Conservation (phyloP, 2,888 invertebrate genomes). For the Seira ritae region DNA sequence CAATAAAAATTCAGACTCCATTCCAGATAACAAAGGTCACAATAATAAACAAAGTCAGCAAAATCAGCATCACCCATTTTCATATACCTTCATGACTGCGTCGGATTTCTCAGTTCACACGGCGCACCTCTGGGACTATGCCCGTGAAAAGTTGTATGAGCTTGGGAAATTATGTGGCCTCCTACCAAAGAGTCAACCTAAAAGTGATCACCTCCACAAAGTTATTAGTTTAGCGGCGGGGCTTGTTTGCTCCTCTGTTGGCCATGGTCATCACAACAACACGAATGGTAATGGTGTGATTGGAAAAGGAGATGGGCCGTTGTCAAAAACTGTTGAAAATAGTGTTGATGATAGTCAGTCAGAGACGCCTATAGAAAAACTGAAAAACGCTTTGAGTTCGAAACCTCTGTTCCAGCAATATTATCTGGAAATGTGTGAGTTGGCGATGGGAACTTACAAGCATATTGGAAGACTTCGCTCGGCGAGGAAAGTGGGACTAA, state of each 20-base stretch:
- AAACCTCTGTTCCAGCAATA: slow-evolving; percentile 92
- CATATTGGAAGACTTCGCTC: slow-evolving; percentile 91
- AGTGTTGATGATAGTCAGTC: slow-evolving; percentile 31
- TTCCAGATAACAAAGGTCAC: neutral
- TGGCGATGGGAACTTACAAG: slow-evolving; percentile 97
- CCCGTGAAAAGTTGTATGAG: slow-evolving; percentile 90
- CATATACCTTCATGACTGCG: slow-evolving; percentile 62
- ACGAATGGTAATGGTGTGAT: slow-evolving; percentile 51
- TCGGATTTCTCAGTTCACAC: slow-evolving; percentile 82
- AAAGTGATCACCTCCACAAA: slow-evolving; percentile 91
- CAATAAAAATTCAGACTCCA: slow-evolving; percentile 40
- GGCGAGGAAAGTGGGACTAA: slow-evolving; percentile 85
- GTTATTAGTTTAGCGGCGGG: slow-evolving; percentile 94
- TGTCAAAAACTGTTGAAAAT: neutral
- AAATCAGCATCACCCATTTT: slow-evolving; percentile 45
- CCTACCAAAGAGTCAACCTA: slow-evolving; percentile 87
- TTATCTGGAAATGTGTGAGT: slow-evolving; percentile 93
- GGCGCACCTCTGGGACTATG: slow-evolving; percentile 90
- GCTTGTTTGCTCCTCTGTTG: slow-evolving; percentile 77
- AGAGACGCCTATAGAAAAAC: slow-evolving; percentile 84
- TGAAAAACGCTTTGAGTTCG: slow-evolving; percentile 93
- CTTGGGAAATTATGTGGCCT: slow-evolving; percentile 93
- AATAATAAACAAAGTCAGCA: slow-evolving; percentile 25
- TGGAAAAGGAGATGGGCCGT: slow-evolving; percentile 35
- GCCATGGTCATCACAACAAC: slow-evolving; percentile 39